phyloP scores from a whole-genome alignment of 2,113 vertebrate genomes.

The Oophaga pumilio region DNA sequence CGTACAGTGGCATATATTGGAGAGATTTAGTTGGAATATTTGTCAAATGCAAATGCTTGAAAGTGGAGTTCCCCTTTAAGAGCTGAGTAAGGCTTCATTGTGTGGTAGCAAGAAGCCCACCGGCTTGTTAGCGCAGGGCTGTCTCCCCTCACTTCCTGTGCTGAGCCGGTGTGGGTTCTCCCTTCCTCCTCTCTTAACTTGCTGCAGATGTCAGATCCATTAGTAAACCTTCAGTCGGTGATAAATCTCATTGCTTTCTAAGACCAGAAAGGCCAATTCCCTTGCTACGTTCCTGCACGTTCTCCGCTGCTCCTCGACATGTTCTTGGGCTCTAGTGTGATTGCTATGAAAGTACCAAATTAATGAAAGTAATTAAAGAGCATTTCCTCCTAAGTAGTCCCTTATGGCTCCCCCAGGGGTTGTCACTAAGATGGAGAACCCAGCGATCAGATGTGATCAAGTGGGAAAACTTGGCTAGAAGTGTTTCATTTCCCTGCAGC shows the following conservation, averaged over 20 bases:
- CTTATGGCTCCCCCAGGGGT: neutral
- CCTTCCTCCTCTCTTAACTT: constrained; percentile 61
- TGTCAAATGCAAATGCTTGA: neutral
- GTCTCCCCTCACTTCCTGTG: rapidly evolving
- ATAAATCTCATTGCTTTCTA: constrained; percentile 59
- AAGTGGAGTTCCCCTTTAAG: neutral
- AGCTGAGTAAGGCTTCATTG: neutral
- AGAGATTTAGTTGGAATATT: too few species aligned
- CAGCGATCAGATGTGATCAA: too few species aligned
- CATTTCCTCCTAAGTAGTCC: too few species aligned
- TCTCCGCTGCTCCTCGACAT: neutral
- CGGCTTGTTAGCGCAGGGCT: neutral
- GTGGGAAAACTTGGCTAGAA: too few species aligned
- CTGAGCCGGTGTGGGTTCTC: constrained; percentile 49
- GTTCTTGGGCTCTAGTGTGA: neutral
- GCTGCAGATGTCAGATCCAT: constrained; percentile 64
- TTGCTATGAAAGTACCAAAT: neutral
- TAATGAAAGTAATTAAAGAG: too few species aligned
- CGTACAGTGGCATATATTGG: too few species aligned
- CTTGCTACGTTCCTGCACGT: neutral
- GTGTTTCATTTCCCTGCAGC: too few species aligned
- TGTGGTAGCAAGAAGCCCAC: neutral
- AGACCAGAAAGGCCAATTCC: neutral
- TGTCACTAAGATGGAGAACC: too few species aligned
- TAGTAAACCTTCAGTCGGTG: constrained; percentile 59